Evolutionary conservation across 2,113 vertebrate genomes (phyloP).

Genomic region (Sinocyclocheilus maitianheensis): DNA sequence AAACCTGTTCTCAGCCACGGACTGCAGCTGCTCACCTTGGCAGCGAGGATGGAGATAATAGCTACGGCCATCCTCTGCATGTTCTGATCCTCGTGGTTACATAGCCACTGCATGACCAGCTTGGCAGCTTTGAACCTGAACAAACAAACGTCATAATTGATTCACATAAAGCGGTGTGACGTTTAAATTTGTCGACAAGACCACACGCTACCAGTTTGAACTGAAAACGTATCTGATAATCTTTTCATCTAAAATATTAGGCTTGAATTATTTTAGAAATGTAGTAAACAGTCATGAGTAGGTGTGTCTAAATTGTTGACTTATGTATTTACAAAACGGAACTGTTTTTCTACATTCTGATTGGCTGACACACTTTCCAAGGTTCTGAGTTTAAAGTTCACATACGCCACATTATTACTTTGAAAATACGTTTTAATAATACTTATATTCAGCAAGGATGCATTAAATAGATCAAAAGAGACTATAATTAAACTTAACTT

Average conservation of each 20-base stretch:
- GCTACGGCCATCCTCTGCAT: constrained; percentile 99
- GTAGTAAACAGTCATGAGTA: background rate
- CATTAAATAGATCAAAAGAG: background rate
- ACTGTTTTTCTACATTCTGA: background rate
- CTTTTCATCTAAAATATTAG: background rate
- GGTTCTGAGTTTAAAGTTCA: no score
- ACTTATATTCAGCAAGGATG: background rate
- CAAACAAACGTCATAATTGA: constrained; percentile 38
- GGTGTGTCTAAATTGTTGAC: background rate
- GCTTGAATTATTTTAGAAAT: background rate
- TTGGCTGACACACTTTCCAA: no score
- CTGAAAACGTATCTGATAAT: background rate
- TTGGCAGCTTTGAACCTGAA: constrained; percentile 97
- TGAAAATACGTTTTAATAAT: no score
- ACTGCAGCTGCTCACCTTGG: constrained; percentile 82
- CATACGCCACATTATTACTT: no score
- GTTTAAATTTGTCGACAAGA: background rate
- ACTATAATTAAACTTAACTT: no score
- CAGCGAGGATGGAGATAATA: constrained; percentile 97
- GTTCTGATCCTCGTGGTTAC: constrained; percentile 98
- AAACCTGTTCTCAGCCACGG: background rate
- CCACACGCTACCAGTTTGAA: background rate
- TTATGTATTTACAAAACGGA: background rate
- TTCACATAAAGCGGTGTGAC: background rate
- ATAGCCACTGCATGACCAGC: constrained; percentile 99